Conservation (phyloP, 2,113 vertebrate species). For the Penelope pileata region DNA sequence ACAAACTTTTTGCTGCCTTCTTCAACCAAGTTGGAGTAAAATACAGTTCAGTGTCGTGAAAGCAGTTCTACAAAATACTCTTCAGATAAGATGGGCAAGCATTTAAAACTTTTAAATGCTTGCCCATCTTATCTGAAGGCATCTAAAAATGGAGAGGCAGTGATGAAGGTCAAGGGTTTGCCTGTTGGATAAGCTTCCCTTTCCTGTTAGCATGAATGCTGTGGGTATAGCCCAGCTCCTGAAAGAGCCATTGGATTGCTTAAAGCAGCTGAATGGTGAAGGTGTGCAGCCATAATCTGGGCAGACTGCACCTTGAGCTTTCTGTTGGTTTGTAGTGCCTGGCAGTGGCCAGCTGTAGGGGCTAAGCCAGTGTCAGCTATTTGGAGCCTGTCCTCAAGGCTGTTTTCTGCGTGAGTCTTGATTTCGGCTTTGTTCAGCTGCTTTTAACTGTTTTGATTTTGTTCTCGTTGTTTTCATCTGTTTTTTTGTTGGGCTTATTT, state of each 20-base stretch:
- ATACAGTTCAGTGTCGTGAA: neutral
- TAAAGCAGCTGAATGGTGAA: neutral
- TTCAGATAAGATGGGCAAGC: rapidly evolving
- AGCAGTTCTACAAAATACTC: neutral
- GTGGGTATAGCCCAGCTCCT: neutral
- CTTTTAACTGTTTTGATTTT: neutral
- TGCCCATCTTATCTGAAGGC: no score
- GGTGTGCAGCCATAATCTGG: neutral
- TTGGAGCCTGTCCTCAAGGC: neutral
- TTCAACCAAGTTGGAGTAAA: neutral
- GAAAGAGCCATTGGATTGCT: rapidly evolving
- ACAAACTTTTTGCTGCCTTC: neutral
- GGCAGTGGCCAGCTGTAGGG: neutral
- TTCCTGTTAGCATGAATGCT: neutral
- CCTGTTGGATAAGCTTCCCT: neutral
- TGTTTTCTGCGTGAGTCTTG: neutral
- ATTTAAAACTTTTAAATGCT: neutral
- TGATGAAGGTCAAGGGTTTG: neutral
- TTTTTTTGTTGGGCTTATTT: neutral
- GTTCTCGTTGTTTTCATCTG: neutral
- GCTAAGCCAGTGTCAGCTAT: neutral
- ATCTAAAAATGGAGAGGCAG: neutral
- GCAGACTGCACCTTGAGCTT: neutral
- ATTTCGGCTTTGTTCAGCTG: conserved; percentile 20
- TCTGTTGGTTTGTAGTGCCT: neutral